These are phyloP conservation scores for Hypocryptadius cinnamomeus DNA, from an alignment of 2,113 vertebrate genomes.

Conservation along the genomic window DNA sequence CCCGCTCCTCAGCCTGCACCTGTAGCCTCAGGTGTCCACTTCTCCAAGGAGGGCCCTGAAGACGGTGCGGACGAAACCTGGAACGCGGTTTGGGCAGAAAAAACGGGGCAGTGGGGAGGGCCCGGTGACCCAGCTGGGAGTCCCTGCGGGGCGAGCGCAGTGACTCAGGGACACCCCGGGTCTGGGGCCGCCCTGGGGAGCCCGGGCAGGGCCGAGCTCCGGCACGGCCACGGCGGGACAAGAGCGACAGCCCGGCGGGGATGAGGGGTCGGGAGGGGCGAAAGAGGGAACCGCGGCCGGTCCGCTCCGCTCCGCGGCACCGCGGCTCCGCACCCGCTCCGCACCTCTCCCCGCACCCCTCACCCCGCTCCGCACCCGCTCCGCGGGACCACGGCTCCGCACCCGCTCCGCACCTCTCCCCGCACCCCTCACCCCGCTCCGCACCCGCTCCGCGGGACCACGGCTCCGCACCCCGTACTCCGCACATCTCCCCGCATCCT, in stretches of 20 bases:
- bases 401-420: background rate
- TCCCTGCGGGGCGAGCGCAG: background rate
- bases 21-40: rapidly evolving
- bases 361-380: too few species aligned
- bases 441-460: too few species aligned
- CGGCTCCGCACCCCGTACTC: background rate
- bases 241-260: background rate
- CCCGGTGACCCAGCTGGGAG: background rate
- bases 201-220: background rate
- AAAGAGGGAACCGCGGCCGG: rapidly evolving
- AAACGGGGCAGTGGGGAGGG: background rate
- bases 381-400: too few species aligned
- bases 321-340: background rate
- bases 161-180: background rate
- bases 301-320: background rate
- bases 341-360: too few species aligned
- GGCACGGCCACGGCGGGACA: background rate
- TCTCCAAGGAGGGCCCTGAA: background rate
- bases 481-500: background rate
- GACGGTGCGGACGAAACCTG: background rate
- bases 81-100: too few species aligned
- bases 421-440: background rate
- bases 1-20: background rate
- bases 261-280: background rate
- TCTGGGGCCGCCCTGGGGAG: background rate